Conservation (phyloP, 2,113 vertebrate species). For the Arizona elegans region DNA sequence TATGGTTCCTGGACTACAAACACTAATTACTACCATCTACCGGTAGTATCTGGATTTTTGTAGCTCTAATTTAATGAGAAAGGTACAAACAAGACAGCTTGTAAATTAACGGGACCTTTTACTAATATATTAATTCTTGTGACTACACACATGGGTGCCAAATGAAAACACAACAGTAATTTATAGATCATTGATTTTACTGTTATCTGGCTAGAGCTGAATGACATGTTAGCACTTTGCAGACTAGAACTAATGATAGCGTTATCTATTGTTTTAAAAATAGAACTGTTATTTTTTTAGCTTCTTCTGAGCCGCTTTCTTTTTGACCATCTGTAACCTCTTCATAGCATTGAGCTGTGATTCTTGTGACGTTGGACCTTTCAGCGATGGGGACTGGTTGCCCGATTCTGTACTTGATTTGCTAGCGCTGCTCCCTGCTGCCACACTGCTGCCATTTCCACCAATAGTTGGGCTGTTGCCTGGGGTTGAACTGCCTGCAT, state of each 20-base stretch:
- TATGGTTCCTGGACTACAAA: not conserved
- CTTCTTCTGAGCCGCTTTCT: slow-evolving; percentile 97
- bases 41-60: not conserved
- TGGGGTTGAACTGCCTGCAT: slow-evolving; percentile 68
- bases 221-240: not conserved
- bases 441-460: slow-evolving; percentile 70
- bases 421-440: slow-evolving; percentile 55
- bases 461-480: slow-evolving; percentile 52
- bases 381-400: slow-evolving; percentile 70
- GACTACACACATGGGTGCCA: not conserved
- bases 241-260: not conserved
- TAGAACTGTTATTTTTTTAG: slow-evolving; percentile 81
- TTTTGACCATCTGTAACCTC: slow-evolving; percentile 94
- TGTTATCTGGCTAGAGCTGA: slow-evolving; percentile 27
- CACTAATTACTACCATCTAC: too few species aligned
- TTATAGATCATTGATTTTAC: slow-evolving; percentile 48
- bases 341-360: slow-evolving; percentile 98
- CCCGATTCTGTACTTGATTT: slow-evolving; percentile 67
- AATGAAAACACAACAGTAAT: slow-evolving; percentile 18
- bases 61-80: not conserved
- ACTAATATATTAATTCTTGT: not conserved
- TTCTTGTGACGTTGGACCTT: slow-evolving; percentile 91
- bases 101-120: not conserved
- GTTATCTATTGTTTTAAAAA: slow-evolving; percentile 21
- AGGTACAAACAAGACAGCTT: not conserved